These are phyloP conservation scores for Actinia equina DNA, from an alignment of 64 coral and sea anemone genomes.

Conservation along the genomic window DNA sequence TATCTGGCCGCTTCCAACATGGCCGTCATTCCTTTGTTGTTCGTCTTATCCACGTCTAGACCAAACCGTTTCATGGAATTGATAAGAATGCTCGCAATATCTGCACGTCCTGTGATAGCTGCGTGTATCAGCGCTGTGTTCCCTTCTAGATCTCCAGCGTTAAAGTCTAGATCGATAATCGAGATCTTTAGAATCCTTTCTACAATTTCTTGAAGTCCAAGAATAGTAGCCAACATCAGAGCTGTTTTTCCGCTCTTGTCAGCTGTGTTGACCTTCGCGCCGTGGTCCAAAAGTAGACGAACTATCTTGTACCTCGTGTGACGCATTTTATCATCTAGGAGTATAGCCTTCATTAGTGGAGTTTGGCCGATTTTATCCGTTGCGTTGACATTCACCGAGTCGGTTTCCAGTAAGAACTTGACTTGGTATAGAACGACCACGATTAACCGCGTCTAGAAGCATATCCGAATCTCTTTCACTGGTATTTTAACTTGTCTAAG, in stretches of 20 bases:
- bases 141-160: slow-evolving; percentile 48
- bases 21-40: slow-evolving; percentile 64
- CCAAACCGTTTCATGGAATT: slow-evolving; percentile 77
- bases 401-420: slow-evolving; percentile 74
- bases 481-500: too few species aligned
- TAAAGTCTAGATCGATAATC: slow-evolving; percentile 79
- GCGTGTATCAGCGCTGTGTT: slow-evolving; percentile 81
- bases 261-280: slow-evolving; percentile 58
- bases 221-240: slow-evolving; percentile 61
- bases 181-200: slow-evolving; percentile 50
- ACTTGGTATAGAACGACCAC: slow-evolving; percentile 88
- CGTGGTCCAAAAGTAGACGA: slow-evolving; percentile 64
- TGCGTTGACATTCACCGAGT: slow-evolving; percentile 65
- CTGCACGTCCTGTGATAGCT: slow-evolving; percentile 42
- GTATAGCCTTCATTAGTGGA: slow-evolving; percentile 79
- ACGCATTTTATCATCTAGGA: slow-evolving; percentile 74
- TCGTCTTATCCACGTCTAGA: slow-evolving; percentile 70
- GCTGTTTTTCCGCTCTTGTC: slow-evolving; percentile 63
- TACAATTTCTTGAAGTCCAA: slow-evolving; percentile 55
- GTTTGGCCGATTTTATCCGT: slow-evolving; percentile 80
- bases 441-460: slow-evolving; percentile 62
- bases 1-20: slow-evolving; percentile 56
- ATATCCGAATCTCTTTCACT: slow-evolving; percentile 26
- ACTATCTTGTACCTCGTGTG: slow-evolving; percentile 82
- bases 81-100: slow-evolving; percentile 52